Base-by-base conservation (phyloP, 2,888 invertebrate species). In the Cephus rjabovi region DNA sequence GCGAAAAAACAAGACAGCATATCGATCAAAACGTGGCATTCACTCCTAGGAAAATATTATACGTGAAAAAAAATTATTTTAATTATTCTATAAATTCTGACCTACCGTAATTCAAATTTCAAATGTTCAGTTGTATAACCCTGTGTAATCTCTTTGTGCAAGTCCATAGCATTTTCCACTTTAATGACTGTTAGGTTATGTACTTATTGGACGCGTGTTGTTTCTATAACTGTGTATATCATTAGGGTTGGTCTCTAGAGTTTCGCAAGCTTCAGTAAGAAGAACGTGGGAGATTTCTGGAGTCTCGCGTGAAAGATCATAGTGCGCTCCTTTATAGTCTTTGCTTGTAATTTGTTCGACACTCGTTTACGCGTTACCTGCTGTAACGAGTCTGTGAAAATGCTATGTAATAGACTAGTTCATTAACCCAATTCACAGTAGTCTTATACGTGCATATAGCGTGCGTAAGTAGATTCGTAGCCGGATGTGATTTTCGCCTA, bases 381-480 rank as follows among this genome's bases (percentile, higher is more conserved):
- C 71, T 30, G 71, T 71, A 71, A 71, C 23, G 71, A 34, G 12
- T 71, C 71, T 71, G 34, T 23, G 71, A 71, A 71, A 34, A 33
- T 71, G 9, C 34, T 15, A 23, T 34, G 34, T 71, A 33, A 71
- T 30, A 23, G 34, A 34, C 71, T 71, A 34, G 31, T 71, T 71
- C 31, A 34, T 71, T 71, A 71, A 71, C 71, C 71, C 71, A 71
- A 71, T 71, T 71, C 71, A 15, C 71, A 71, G 3, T 33, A 30
- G 12, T 71, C 12, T 71, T 34, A 71, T 71, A 71, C 34, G 71
- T 11, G 0, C 71, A 71, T 71, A 71, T 71, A 71, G 23, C 12
- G 12, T n/a, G 34, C 30, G 31, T 30, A 33, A 9, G 4, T 30
- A 30, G 9, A 71, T 23, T 31, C 12, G 12, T 71, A 33, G 31